Evolutionary conservation across 64 coral and sea anemone species (phyloP).

Genomic region (Hydrozoanthus tunicans): DNA sequence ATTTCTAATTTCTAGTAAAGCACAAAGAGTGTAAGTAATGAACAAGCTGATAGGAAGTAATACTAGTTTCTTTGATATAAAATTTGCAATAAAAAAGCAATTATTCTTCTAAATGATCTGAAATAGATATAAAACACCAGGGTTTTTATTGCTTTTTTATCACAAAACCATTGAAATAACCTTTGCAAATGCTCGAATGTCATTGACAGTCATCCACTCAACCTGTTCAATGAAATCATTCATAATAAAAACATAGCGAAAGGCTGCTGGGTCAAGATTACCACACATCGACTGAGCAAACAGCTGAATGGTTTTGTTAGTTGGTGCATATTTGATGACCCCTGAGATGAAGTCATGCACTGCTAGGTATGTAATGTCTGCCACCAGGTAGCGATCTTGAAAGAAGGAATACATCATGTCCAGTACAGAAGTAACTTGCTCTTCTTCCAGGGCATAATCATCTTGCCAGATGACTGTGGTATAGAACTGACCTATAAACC

Average conservation of each 20-base stretch:
- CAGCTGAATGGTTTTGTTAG: slow-evolving; percentile 77
- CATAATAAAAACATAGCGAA: slow-evolving; percentile 81
- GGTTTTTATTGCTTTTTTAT: neutral
- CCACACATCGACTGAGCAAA: slow-evolving; percentile 96
- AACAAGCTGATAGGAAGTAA: no score
- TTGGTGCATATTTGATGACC: slow-evolving; percentile 69
- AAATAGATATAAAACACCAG: no score
- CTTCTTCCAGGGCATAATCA: slow-evolving; percentile 83
- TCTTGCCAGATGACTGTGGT: slow-evolving; percentile 82
- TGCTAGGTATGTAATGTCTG: slow-evolving; percentile 69
- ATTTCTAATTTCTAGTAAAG: no score
- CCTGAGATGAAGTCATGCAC: slow-evolving; percentile 89
- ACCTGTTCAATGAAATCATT: slow-evolving; percentile 88
- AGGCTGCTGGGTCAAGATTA: slow-evolving; percentile 80
- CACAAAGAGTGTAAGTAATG: no score
- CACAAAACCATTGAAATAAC: neutral
- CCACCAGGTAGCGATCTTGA: slow-evolving; percentile 75
- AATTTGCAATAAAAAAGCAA: no score
- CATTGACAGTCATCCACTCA: slow-evolving; percentile 75
- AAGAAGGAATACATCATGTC: slow-evolving; percentile 86
- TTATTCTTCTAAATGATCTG: no score
- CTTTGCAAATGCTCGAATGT: slow-evolving; percentile 81
- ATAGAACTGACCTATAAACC: slow-evolving; percentile 58
- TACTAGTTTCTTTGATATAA: no score
- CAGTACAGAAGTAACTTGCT: slow-evolving; percentile 72